Percentiles rank a stretch among this genome's conserved stretches.
Evolutionary conservation across 2,113 vertebrate genomes (phyloP).

Genomic region (Plecturocebus donacophilus): DNA sequence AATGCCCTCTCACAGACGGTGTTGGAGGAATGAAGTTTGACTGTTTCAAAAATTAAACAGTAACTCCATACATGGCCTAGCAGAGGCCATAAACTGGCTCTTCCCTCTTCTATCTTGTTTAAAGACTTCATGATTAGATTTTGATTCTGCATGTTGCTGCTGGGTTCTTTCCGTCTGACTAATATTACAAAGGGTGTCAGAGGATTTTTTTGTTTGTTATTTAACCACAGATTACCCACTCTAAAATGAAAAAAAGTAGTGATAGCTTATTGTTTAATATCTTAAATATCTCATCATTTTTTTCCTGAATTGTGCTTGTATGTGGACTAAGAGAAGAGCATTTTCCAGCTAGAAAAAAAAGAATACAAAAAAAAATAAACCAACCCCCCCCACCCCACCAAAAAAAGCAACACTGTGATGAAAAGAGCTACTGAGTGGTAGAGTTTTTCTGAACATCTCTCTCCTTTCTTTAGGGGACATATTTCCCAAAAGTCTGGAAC

Average conservation of each 20-base stretch:
- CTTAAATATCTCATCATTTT: conserved; percentile 20
- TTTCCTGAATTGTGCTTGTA: not conserved
- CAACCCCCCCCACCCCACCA: too few relatives aligned
- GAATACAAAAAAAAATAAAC: too few relatives aligned
- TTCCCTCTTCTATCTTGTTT: conserved; percentile 21
- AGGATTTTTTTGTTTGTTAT: conserved; percentile 2
- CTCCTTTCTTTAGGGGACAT: not conserved
- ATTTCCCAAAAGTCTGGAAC: not conserved
- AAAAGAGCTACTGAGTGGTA: not conserved
- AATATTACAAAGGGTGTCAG: conserved; percentile 18
- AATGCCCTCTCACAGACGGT: not conserved
- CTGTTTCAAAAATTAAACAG: conserved; percentile 9
- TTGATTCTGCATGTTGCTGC: not conserved
- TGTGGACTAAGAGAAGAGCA: not conserved
- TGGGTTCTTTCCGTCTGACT: conserved; percentile 10
- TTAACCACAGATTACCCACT: conserved; percentile 6
- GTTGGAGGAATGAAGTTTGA: not conserved
- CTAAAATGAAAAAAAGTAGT: not conserved
- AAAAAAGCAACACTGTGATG: too few relatives aligned
- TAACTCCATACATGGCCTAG: not conserved
- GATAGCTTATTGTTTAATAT: not conserved
- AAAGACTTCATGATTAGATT: conserved; percentile 11
- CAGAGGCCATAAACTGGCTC: not conserved
- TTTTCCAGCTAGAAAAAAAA: too few relatives aligned
- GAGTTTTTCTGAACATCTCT: not conserved